Conservation (phyloP, 2,113 vertebrate genomes). For the Brienomyrus longianalis region DNA sequence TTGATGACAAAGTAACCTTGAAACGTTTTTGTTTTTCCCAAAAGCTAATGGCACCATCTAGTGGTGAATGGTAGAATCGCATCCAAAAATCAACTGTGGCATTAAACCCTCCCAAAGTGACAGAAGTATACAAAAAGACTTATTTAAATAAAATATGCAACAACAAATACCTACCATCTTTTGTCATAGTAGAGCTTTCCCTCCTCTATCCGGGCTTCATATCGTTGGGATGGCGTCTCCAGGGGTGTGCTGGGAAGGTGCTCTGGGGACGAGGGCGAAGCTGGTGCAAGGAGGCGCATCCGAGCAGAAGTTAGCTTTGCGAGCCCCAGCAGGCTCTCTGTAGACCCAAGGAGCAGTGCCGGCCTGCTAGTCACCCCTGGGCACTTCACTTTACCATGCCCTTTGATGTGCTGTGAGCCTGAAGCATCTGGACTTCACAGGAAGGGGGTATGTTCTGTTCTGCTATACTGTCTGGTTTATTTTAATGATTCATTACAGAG, state of each 20-base stretch:
- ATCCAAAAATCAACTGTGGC: neutral
- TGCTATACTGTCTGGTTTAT: neutral
- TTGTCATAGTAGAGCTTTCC: constrained; percentile 98
- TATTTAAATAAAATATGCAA: neutral
- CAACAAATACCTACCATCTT: constrained; percentile 72
- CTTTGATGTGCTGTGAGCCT: neutral
- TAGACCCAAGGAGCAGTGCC: neutral
- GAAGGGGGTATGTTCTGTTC: neutral
- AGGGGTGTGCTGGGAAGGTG: constrained; percentile 79
- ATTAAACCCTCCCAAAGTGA: neutral
- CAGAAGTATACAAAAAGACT: neutral
- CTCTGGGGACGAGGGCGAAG: constrained; percentile 86
- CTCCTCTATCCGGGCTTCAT: constrained; percentile 93
- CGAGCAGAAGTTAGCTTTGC: neutral
- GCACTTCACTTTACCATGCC: neutral
- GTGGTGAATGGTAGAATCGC: constrained; percentile 36
- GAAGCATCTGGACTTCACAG: constrained; percentile 7
- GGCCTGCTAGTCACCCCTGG: neutral
- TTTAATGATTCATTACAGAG: neutral
- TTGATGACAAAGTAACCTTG: neutral
- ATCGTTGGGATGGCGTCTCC: constrained; percentile 82
- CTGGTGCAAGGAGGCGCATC: constrained; percentile 45
- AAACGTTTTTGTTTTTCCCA: neutral
- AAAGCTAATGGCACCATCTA: constrained; percentile 42
- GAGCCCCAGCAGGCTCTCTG: neutral